Evolutionary conservation across 2,113 vertebrate species (phyloP).

Genomic region (Protobothrops flavoviridis): DNA sequence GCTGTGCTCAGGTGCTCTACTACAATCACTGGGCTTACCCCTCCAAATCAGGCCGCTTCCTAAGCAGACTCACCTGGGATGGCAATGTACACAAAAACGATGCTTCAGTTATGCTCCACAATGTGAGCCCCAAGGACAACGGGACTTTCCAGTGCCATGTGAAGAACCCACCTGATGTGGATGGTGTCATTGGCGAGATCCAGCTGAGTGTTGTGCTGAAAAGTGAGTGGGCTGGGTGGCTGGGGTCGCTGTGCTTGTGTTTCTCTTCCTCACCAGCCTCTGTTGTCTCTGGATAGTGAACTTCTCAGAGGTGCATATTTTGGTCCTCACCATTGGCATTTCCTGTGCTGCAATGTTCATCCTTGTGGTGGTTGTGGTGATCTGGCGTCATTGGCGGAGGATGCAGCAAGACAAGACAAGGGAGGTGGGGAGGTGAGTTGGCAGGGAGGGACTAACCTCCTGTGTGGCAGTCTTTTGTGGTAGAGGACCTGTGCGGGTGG

Average conservation of each 20-base stretch:
- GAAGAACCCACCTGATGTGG: slow-evolving; percentile 88
- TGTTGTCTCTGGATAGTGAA: slow-evolving; percentile 66
- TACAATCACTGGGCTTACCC: slow-evolving; percentile 75
- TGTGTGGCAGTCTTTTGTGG: background rate
- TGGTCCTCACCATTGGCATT: slow-evolving; percentile 79
- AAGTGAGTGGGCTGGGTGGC: slow-evolving; percentile 23
- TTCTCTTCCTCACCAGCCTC: accelerated
- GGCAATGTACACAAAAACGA: slow-evolving; percentile 80
- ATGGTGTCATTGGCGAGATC: slow-evolving; percentile 80
- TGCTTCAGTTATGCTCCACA: slow-evolving; percentile 80
- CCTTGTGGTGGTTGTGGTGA: slow-evolving; percentile 68
- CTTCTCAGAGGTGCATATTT: slow-evolving; percentile 85
- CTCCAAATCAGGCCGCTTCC: slow-evolving; percentile 74
- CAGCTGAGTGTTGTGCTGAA: slow-evolving; percentile 78
- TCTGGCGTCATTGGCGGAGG: slow-evolving; percentile 71
- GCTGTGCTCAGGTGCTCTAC: slow-evolving; percentile 78
- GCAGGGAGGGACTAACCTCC: background rate
- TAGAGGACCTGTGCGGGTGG: too few relatives aligned
- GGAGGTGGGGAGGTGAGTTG: slow-evolving; percentile 78
- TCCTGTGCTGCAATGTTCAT: slow-evolving; percentile 76
- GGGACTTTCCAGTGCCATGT: slow-evolving; percentile 91
- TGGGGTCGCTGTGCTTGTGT: background rate
- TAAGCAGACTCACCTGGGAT: slow-evolving; percentile 78
- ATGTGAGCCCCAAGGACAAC: slow-evolving; percentile 84
- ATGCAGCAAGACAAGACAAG: slow-evolving; percentile 55